Percentiles rank a stretch among this genome's conserved stretches.
Conservation (phyloP, 1,140 invertebrate genomes). For the Drosophila tani region DNA sequence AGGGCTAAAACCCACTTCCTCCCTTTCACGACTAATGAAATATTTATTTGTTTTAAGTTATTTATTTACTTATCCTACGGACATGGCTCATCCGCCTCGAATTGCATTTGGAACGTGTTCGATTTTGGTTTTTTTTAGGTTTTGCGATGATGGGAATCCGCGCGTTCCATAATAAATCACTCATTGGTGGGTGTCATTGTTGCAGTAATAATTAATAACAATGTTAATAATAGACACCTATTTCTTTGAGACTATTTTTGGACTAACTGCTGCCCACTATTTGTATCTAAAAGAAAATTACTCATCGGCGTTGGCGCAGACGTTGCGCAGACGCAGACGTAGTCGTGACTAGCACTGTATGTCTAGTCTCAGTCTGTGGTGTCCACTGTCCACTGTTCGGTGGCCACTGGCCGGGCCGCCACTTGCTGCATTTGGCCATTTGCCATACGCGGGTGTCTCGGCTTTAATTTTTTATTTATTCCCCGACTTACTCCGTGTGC, state of each 20-base stretch:
- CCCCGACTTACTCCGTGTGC: slow-evolving; percentile 30
- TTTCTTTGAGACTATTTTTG: slow-evolving; percentile 28
- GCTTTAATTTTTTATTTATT: slow-evolving; percentile 38
- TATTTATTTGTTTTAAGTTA: slow-evolving; percentile 3
- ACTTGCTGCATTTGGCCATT: slow-evolving; percentile 61
- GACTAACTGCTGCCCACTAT: slow-evolving; percentile 31
- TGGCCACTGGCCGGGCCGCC: slow-evolving; percentile 23
- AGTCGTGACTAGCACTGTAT: slow-evolving; percentile 46
- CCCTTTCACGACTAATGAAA: background rate
- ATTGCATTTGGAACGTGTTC: slow-evolving; percentile 40
- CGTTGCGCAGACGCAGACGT: slow-evolving; percentile 44
- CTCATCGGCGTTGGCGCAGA: slow-evolving; percentile 48
- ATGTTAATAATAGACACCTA: slow-evolving; percentile 34
- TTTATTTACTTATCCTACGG: slow-evolving; percentile 5
- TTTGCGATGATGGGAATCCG: slow-evolving; percentile 13
- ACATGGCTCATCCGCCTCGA: slow-evolving; percentile 45
- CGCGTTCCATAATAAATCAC: slow-evolving; percentile 40
- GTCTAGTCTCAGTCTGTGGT: slow-evolving; percentile 5
- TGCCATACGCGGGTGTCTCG: slow-evolving; percentile 70
- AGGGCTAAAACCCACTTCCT: background rate
- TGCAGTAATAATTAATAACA: slow-evolving; percentile 35
- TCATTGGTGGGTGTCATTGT: slow-evolving; percentile 55
- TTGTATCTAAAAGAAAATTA: slow-evolving; percentile 33
- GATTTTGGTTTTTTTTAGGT: slow-evolving; percentile 15
- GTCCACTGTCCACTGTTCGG: slow-evolving; percentile 11